These are phyloP conservation scores for Rhadinocentrus ornatus DNA, from an alignment of 2,797 vertebrate species.

Conservation along the genomic window DNA sequence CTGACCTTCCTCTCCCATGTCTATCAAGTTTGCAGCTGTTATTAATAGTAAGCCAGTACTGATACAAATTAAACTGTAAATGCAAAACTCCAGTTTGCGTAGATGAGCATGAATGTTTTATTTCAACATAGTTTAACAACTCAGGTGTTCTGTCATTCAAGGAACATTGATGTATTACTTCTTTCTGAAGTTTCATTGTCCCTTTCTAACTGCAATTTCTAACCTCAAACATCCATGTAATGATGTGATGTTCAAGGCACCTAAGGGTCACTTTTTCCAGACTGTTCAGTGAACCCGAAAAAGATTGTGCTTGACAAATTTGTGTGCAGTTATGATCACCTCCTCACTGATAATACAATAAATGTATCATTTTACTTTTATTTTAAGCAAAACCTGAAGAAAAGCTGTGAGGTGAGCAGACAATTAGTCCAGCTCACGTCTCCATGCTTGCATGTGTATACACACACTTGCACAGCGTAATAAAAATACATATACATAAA, in stretches of 20 bases:
- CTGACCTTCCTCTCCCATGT: neutral
- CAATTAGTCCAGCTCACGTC: neutral
- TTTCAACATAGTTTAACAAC: too few species aligned
- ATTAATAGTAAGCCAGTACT: neutral
- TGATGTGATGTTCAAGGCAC: conserved; percentile 3
- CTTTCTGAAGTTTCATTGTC: neutral
- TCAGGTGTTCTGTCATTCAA: neutral
- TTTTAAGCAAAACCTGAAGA: neutral
- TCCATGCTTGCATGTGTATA: neutral
- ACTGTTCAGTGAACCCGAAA: conserved; percentile 16
- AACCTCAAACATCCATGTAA: neutral
- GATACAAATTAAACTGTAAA: too few species aligned
- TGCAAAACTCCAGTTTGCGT: neutral
- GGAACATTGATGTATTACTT: too few species aligned
- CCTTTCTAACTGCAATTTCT: conserved; percentile 8
- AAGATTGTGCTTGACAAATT: conserved; percentile 2
- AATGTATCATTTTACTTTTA: neutral
- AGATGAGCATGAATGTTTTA: neutral
- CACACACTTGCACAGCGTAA: too few species aligned
- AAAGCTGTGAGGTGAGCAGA: neutral
- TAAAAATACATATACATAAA: neutral
- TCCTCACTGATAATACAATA: neutral
- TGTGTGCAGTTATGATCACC: neutral
- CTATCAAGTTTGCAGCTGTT: neutral
- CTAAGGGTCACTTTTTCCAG: conserved; percentile 1